Evolutionary conservation across 2,113 vertebrate species (phyloP), one percentile per base, ranked within the genome.

Genomic region (Jacana jacana): DNA sequence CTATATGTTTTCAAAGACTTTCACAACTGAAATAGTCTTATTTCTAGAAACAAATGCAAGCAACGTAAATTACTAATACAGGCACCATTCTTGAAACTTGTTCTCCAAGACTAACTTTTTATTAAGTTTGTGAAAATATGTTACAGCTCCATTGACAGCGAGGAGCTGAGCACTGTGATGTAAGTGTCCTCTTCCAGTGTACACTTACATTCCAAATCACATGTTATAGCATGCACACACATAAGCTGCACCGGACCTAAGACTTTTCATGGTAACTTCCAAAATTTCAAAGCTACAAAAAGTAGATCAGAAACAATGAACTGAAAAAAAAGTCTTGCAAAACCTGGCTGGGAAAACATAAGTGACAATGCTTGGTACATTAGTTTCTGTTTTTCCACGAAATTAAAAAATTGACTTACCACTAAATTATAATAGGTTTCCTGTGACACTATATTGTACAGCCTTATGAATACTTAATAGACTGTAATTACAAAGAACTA

Each of bases 381-480:
- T 71, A 71, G 60, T 83, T 91, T 82, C 89, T 89, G 57, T 44
- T 97, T 96, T 94, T 81, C 95, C 48, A 90, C 81, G 42, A 78
- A 94, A 77, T 86, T 86, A 64, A 93, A 96, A 96, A 88, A 94
- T 77, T 96, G 94, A 94, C 85, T 96, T 94, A 86, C 75, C 39
- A 81, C 82, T 86, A 93, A 93, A 91, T 96, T 95, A 94, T 93
- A 95, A 44, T 46, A 81, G 88, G 88, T 86, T 95, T 96, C 51
- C 94, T 73, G 61, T 91, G 91, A 83, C 71, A 91, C 42, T 90
- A 24, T 83, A 83, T 88, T 81, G 85, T 96, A 81, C 92, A 95
- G 79, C 68, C 76, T 73, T 64, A 91, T 93, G 90, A 96, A 96
- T 96, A 88, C 79, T 95, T 95, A 93, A 97, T 91, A 88, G 64